Percentiles rank a stretch among this genome's conserved stretches.
These are phyloP conservation scores for Drosophila malerkotliana DNA, from an alignment of 1,140 invertebrate species.

Conservation along the genomic window DNA sequence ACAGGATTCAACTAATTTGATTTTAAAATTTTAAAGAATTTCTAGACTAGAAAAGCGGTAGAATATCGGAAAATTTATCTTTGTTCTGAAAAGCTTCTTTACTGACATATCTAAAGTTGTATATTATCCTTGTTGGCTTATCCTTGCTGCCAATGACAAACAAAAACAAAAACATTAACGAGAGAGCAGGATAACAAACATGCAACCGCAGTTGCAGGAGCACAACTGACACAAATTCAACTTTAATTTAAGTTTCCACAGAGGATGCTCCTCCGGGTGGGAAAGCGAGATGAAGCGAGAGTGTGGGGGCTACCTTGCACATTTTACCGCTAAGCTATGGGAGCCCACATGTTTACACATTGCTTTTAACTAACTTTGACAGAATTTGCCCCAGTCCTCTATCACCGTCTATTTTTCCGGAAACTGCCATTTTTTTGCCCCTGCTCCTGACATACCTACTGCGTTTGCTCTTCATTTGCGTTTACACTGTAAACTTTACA, in stretches of 20 bases:
- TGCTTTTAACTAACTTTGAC: slow-evolving; percentile 64
- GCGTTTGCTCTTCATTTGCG: slow-evolving; percentile 36
- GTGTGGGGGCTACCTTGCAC: not conserved
- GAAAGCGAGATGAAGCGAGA: not conserved
- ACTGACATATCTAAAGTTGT: not conserved
- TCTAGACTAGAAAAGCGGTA: not conserved
- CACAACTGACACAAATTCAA: slow-evolving; percentile 73
- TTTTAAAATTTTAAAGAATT: not conserved
- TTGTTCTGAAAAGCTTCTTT: not conserved
- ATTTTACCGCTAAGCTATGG: slow-evolving; percentile 23
- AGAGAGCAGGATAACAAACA: slow-evolving; percentile 23
- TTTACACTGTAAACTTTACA: slow-evolving; percentile 7
- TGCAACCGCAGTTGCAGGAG: slow-evolving; percentile 30
- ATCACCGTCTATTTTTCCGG: not conserved
- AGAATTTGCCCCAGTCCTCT: slow-evolving; percentile 12
- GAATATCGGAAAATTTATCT: not conserved
- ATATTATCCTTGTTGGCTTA: not conserved
- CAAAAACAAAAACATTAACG: not conserved
- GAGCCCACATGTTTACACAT: slow-evolving; percentile 58
- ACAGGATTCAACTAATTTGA: not conserved
- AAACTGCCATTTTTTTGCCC: slow-evolving; percentile 15
- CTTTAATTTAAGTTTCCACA: slow-evolving; percentile 66
- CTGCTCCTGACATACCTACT: not conserved
- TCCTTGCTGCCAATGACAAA: slow-evolving; percentile 9
- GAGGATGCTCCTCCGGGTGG: slow-evolving; percentile 9